phyloP scores from a whole-genome alignment of 2,888 invertebrate genomes.

The Spicauda simplicius region DNA sequence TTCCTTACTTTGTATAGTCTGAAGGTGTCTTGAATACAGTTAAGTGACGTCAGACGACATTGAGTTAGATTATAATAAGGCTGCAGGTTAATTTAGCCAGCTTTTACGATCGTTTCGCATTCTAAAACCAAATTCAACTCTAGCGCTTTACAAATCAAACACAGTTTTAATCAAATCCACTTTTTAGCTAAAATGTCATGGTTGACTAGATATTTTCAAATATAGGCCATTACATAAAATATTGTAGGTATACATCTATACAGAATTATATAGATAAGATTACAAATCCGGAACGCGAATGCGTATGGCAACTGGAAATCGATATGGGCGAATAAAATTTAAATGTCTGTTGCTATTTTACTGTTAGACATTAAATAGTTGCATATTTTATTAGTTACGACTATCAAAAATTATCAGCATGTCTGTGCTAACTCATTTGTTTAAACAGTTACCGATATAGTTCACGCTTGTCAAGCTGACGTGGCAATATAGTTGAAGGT shows the following conservation, averaged over 20 bases:
- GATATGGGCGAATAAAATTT: background rate
- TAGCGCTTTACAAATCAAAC: background rate
- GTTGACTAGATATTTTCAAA: background rate
- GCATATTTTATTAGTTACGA: too few relatives aligned
- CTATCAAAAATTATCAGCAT: too few relatives aligned
- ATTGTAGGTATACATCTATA: background rate
- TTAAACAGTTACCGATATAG: too few relatives aligned
- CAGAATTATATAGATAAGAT: background rate
- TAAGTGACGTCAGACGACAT: constrained; percentile 1
- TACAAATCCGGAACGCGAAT: background rate
- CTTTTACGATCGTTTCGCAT: background rate
- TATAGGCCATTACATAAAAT: background rate
- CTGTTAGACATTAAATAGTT: too few relatives aligned
- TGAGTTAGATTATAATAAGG: background rate
- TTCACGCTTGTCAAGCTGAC: too few relatives aligned
- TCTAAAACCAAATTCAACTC: background rate
- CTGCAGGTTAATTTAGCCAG: background rate
- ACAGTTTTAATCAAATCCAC: background rate
- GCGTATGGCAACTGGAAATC: background rate
- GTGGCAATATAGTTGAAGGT: too few relatives aligned
- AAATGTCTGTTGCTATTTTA: background rate
- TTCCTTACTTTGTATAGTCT: too few relatives aligned
- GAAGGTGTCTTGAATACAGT: background rate
- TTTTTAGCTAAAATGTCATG: background rate
- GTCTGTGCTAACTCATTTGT: too few relatives aligned